These are phyloP conservation scores for Nibea albiflora DNA, from an alignment of 2,113 vertebrate species.

Conservation along the genomic window DNA sequence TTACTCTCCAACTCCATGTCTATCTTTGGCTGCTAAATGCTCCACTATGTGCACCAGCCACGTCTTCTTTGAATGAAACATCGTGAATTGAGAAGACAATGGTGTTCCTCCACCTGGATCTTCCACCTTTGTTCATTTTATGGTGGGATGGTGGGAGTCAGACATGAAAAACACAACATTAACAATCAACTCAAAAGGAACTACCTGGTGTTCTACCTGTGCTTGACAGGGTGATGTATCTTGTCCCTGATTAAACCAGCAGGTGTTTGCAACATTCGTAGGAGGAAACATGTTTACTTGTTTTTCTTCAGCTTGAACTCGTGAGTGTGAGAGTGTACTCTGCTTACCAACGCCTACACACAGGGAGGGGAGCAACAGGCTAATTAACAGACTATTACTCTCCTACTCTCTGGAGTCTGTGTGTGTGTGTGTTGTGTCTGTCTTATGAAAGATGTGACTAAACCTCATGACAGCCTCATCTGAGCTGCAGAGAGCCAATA, in stretches of 20 bases:
- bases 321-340: slow-evolving; percentile 10
- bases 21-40: not conserved
- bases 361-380: slow-evolving; percentile 68
- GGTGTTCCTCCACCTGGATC: not conserved
- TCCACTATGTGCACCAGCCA: not conserved
- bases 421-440: not conserved
- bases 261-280: slow-evolving; percentile 36
- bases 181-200: not conserved
- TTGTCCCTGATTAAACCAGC: slow-evolving; percentile 22
- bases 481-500: slow-evolving; percentile 44
- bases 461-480: slow-evolving; percentile 54
- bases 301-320: slow-evolving; percentile 54
- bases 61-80: too few relatives aligned
- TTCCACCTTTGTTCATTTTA: not conserved
- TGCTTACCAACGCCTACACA: slow-evolving; percentile 54
- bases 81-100: not conserved
- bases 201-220: not conserved
- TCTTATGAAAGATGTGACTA: slow-evolving; percentile 68
- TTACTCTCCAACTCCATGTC: not conserved
- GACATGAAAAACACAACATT: not conserved
- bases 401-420: slow-evolving; percentile 50
- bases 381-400: slow-evolving; percentile 74
- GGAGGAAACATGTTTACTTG: slow-evolving; percentile 68
- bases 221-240: slow-evolving; percentile 7
- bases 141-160: not conserved